Conservation (phyloP, 2,888 invertebrate species). For the Drosophila meridionalis region DNA sequence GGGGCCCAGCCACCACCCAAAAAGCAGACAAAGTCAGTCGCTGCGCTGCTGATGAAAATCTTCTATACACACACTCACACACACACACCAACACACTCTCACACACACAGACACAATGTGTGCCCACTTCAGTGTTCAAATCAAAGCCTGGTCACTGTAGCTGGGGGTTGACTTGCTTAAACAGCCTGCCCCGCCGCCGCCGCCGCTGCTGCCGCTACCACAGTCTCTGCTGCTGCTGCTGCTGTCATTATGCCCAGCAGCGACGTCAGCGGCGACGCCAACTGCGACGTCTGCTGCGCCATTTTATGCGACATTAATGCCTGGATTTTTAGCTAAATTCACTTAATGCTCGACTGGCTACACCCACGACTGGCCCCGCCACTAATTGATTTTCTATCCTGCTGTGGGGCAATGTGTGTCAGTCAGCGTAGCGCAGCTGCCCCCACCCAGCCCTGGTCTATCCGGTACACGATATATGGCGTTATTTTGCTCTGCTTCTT, state of each 20-base stretch:
- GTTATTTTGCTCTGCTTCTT: conserved; percentile 31
- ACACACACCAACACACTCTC: conserved; percentile 6
- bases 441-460: not conserved
- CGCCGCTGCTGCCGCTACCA: not conserved
- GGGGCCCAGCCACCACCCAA: conserved; percentile 72
- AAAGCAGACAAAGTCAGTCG: conserved; percentile 68
- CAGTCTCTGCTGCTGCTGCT: not conserved
- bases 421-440: conserved; percentile 14
- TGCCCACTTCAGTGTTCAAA: conserved; percentile 68
- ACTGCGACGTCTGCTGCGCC: conserved; percentile 30
- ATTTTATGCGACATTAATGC: conserved; percentile 65
- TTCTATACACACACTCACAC: conserved; percentile 57
- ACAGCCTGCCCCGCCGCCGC: conserved; percentile 6
- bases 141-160: conserved; percentile 67
- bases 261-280: conserved; percentile 26
- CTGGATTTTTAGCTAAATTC: conserved; percentile 70
- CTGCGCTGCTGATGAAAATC: conserved; percentile 68
- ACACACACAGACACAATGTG: conserved; percentile 29
- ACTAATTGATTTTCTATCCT: conserved; percentile 69
- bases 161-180: conserved; percentile 57
- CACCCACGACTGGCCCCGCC: conserved; percentile 11
- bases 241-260: conserved; percentile 56
- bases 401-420: conserved; percentile 62
- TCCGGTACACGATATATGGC: conserved; percentile 25
- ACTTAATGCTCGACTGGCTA: conserved; percentile 53